Base-by-base conservation (phyloP, 1,140 invertebrate species). In the Heterodera carotae region DNA sequence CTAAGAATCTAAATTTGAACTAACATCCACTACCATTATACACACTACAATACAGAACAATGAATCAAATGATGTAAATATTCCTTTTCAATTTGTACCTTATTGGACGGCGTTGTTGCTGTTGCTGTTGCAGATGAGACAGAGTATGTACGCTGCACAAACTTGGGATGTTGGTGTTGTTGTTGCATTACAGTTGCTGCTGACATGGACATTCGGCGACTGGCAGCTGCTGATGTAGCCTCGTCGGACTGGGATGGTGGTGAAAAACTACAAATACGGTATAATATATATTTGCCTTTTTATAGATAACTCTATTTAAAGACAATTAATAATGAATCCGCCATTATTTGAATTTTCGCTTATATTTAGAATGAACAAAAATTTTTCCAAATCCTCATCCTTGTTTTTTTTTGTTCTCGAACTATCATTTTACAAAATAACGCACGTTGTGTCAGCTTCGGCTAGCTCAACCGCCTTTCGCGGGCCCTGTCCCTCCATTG, bases 391-490 rank as follows among this genome's bases (percentile, higher is more conserved):
- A n/a, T n/a, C n/a, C n/a, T n/a, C n/a, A n/a, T n/a, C n/a, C n/a
- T n/a, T n/a, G n/a, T n/a, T n/a, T n/a, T n/a, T n/a, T n/a, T n/a
- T n/a, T n/a, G n/a, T n/a, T n/a, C n/a, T n/a, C n/a, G n/a, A 56
- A 56, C 15, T 5, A n/a, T 8, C n/a, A 22, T 25, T 25, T 5
- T n/a, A n/a, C 39, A 43, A 7, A 43, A 43, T 12, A 43, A 56
- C 48, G 1, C 22, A 74, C 36, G 39, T 74, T 27, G 31, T 73
- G 22, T 62, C 72, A 6, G 72, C 72, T 36, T 74, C 72, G 12
- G 72, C 72, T 25, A 64, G 36, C 34, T 74, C 72, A 15, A 74
- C 72, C n/a, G 72, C 72, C 36, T 74, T 74, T 29, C 56, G 22
- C 27, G 12, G 31, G 36, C 34, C 59, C 25, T 62, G 36, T 31